Evolutionary conservation across 2,113 vertebrate species (phyloP).

Genomic region (Azemiops feae): DNA sequence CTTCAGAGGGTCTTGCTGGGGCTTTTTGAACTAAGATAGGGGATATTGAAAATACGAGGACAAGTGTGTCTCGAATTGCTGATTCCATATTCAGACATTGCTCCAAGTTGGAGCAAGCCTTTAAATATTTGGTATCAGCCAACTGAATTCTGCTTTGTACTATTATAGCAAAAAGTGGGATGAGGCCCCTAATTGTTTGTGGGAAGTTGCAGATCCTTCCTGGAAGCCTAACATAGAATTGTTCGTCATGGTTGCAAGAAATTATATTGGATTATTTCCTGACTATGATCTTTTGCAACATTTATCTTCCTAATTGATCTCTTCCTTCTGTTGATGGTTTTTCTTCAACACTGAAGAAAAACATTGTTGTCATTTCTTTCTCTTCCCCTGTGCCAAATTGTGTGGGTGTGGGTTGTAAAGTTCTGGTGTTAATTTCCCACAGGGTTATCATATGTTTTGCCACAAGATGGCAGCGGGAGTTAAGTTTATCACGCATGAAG

Average conservation of each 20-base stretch:
- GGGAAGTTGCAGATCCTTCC: not conserved
- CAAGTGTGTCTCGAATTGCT: not conserved
- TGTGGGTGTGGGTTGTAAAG: not conserved
- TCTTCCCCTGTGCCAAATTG: not conserved
- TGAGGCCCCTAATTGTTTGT: not conserved
- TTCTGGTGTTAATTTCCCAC: slow-evolving; percentile 14
- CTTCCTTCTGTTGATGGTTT: not conserved
- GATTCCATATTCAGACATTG: not conserved
- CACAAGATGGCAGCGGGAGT: slow-evolving; percentile 70
- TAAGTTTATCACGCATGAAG: slow-evolving; percentile 3
- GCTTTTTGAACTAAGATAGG: not conserved
- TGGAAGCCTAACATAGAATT: not conserved
- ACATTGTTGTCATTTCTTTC: not conserved
- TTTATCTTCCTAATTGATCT: not conserved
- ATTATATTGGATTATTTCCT: not conserved
- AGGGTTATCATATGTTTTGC: slow-evolving; percentile 6
- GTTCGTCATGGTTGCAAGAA: not conserved
- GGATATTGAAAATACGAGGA: not conserved
- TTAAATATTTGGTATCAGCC: not conserved
- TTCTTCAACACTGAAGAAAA: not conserved
- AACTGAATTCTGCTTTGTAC: not conserved
- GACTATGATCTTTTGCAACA: not conserved
- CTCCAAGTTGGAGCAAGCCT: not conserved
- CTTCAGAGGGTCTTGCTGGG: not conserved
- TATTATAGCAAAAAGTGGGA: not conserved